These are phyloP conservation scores for Trachemys scripta DNA, from an alignment of 2,113 vertebrate species.

Conservation along the genomic window DNA sequence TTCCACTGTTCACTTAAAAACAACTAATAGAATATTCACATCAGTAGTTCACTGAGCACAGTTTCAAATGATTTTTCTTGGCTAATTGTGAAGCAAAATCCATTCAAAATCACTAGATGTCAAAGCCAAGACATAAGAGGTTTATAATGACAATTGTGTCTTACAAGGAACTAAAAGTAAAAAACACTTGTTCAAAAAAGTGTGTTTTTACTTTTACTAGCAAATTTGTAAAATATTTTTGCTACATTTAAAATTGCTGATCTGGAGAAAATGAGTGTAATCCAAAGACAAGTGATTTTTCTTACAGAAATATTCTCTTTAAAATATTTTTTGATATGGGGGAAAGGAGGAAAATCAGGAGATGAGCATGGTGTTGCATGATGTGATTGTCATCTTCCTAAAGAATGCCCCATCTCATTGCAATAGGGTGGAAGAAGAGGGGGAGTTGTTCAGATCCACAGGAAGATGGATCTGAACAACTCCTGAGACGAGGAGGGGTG, in stretches of 20 bases:
- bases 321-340: background rate
- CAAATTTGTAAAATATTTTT: background rate
- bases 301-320: background rate
- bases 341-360: background rate
- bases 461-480: rapidly evolving
- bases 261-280: background rate
- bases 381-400: background rate
- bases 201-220: background rate
- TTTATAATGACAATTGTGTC: background rate
- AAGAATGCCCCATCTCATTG: background rate
- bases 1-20: background rate
- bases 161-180: background rate
- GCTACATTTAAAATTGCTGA: background rate
- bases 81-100: constrained; percentile 16
- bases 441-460: background rate
- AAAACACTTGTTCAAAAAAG: background rate
- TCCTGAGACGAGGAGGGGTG: background rate
- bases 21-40: background rate
- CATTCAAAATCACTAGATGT: background rate
- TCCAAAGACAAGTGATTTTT: background rate
- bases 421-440: background rate
- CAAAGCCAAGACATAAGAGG: background rate
- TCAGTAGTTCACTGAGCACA: background rate
- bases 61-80: background rate
- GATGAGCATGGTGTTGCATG: background rate